phyloP scores from a whole-genome alignment of 2,888 invertebrate species.

The Nymphalis c-album region DNA sequence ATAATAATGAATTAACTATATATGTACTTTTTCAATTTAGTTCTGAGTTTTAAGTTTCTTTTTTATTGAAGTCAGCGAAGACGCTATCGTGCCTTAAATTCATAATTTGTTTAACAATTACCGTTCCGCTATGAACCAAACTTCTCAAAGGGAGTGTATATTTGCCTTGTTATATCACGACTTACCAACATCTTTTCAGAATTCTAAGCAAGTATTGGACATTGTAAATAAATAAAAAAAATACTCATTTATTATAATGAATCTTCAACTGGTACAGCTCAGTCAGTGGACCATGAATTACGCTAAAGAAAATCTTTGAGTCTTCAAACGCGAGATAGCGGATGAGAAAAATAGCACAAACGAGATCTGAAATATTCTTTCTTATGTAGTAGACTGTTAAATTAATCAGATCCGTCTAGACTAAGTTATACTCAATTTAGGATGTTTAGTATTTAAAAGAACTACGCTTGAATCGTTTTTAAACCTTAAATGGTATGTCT shows the following conservation, averaged over 20 bases:
- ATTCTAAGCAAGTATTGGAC: neutral
- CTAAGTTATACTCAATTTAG: slow-evolving; percentile 22
- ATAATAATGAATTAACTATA: too few species aligned
- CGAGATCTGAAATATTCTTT: slow-evolving; percentile 24
- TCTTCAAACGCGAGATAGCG: slow-evolving; percentile 12
- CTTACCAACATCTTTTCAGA: neutral
- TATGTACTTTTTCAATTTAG: too few species aligned
- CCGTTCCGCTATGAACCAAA: neutral
- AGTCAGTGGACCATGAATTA: slow-evolving; percentile 29
- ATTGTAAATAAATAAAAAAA: slow-evolving; percentile 4
- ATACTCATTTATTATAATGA: slow-evolving; percentile 31
- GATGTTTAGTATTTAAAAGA: slow-evolving; percentile 33
- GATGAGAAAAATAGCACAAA: slow-evolving; percentile 27
- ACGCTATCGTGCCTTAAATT: neutral
- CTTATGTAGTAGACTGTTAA: slow-evolving; percentile 33
- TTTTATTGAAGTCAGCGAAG: neutral
- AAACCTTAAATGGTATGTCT: slow-evolving; percentile 52
- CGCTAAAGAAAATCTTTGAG: slow-evolving; percentile 25
- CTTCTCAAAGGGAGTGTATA: neutral
- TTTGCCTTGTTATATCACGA: neutral
- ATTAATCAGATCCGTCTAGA: slow-evolving; percentile 35
- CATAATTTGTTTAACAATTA: neutral
- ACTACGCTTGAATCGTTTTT: slow-evolving; percentile 18
- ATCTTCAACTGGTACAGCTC: slow-evolving; percentile 25
- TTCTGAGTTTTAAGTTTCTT: neutral